Percentiles rank a stretch among this genome's conserved stretches.
Evolutionary conservation across 2,113 vertebrate species (phyloP).

Genomic region (Myocastor coypus): DNA sequence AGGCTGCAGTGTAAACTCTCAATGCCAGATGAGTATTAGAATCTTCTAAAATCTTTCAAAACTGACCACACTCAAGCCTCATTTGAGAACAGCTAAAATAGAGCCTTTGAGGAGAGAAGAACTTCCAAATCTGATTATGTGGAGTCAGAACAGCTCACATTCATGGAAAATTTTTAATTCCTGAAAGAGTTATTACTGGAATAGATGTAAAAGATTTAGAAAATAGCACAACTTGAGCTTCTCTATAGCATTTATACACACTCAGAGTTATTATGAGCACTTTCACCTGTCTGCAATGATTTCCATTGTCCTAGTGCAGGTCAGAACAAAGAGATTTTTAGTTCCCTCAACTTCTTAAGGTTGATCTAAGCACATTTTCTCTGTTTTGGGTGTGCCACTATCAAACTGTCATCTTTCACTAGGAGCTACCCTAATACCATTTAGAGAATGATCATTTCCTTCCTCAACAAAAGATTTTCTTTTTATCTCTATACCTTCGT

Average conservation of each 20-base stretch:
- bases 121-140: background rate
- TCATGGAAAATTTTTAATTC: constrained; percentile 5
- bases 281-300: background rate
- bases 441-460: background rate
- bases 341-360: background rate
- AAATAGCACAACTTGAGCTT: background rate
- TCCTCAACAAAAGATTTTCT: background rate
- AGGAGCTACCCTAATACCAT: background rate
- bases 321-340: background rate
- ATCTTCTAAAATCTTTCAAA: constrained; percentile 31
- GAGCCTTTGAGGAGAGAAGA: background rate
- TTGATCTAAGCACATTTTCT: background rate
- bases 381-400: background rate
- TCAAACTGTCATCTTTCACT: background rate
- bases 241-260: background rate
- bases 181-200: background rate
- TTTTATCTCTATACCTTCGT: background rate
- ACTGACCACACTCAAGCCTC: background rate
- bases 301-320: background rate
- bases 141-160: background rate
- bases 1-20: background rate
- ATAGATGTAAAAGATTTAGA: background rate
- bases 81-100: background rate
- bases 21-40: background rate
- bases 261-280: background rate